Conservation (phyloP, 1,140 invertebrate genomes). For the Adoxophyes honmai region DNA sequence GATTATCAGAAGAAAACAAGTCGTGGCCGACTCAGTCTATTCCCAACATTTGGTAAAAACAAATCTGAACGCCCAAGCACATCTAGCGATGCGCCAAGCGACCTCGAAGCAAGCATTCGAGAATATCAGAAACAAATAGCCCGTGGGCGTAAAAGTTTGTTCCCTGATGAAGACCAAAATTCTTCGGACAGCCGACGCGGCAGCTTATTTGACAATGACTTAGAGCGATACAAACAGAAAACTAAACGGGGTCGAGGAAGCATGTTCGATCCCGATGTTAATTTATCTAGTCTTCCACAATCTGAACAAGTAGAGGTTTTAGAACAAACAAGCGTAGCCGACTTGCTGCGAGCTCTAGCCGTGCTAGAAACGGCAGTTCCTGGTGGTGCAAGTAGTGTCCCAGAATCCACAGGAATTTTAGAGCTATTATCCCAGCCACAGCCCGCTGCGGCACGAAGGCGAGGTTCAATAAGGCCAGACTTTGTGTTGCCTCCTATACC, state of each 20-base stretch:
- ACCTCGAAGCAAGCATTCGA: conserved; percentile 57
- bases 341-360: conserved; percentile 84
- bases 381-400: conserved; percentile 14
- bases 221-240: conserved; percentile 56
- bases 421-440: conserved; percentile 29
- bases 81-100: conserved; percentile 36
- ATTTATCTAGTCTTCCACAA: conserved; percentile 59
- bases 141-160: conserved; percentile 65
- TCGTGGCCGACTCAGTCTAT: conserved; percentile 54
- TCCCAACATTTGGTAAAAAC: conserved; percentile 62
- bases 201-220: conserved; percentile 52
- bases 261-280: conserved; percentile 74
- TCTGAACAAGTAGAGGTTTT: conserved; percentile 80
- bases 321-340: conserved; percentile 87
- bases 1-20: conserved; percentile 66
- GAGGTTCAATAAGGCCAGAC: conserved; percentile 48
- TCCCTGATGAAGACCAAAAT: conserved; percentile 49
- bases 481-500: conserved; percentile 32
- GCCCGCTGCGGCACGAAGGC: conserved; percentile 30
- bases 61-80: conserved; percentile 38
- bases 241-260: conserved; percentile 69
- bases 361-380: conserved; percentile 70
- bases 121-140: conserved; percentile 62
- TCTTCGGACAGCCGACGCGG: conserved; percentile 27
- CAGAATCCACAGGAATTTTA: conserved; percentile 31